Percentiles rank a stretch among this genome's conserved stretches.
Evolutionary conservation across 2,888 invertebrate genomes (phyloP).

Genomic region (Mesochorus sp.): DNA sequence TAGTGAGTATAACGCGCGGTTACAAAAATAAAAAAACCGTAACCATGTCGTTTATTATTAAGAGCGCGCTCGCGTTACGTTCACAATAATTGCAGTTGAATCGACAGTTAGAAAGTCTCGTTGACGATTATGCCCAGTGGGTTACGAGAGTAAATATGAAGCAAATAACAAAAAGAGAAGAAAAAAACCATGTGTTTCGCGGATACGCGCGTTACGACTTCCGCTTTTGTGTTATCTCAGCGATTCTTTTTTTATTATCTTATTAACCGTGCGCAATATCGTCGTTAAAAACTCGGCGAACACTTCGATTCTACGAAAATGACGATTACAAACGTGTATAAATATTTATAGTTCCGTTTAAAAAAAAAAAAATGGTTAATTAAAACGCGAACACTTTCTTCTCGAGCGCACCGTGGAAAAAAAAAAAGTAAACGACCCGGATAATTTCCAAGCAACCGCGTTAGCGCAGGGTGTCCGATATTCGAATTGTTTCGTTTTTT

Average conservation of each 20-base stretch:
- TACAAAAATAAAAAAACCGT: background rate
- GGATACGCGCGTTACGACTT: conserved; percentile 35
- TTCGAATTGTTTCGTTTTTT: background rate
- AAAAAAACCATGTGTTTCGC: background rate
- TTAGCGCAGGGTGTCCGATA: background rate
- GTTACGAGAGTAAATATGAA: background rate
- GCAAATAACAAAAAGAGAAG: background rate
- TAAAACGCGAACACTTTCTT: conserved; percentile 7
- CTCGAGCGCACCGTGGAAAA: background rate
- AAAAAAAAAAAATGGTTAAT: background rate
- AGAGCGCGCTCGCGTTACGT: background rate
- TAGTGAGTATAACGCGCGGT: background rate
- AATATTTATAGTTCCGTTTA: too few relatives aligned
- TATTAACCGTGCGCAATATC: background rate
- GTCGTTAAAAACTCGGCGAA: background rate
- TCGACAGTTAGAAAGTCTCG: conserved; percentile 52
- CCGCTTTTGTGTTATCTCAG: conserved; percentile 24
- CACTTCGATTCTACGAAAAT: background rate
- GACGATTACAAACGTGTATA: too few relatives aligned
- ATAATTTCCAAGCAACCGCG: conserved; percentile 7
- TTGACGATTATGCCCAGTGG: conserved; percentile 12
- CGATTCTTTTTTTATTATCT: background rate
- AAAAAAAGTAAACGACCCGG: background rate
- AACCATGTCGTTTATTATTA: background rate
- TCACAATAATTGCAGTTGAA: conserved; percentile 34